These are phyloP conservation scores for Campoletis raptor DNA, from an alignment of 2,888 invertebrate genomes.

Conservation along the genomic window DNA sequence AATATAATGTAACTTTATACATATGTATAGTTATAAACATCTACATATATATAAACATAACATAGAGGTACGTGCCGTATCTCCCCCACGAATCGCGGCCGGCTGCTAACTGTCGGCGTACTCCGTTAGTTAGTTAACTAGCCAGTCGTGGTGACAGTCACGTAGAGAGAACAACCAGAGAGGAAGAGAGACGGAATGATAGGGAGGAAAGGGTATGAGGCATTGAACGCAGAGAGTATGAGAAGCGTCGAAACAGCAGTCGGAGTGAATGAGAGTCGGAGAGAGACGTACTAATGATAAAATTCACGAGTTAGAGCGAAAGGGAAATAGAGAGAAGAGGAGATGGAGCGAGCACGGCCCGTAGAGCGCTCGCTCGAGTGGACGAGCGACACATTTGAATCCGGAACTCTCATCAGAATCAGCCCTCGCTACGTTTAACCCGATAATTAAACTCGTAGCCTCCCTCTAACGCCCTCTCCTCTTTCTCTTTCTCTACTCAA, in stretches of 20 bases:
- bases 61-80: conserved; percentile 82
- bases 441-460: conserved; percentile 73
- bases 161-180: conserved; percentile 74
- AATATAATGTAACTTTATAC: conserved; percentile 26
- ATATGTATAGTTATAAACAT: conserved; percentile 25
- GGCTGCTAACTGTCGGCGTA: conserved; percentile 78
- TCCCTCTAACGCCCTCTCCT: conserved; percentile 35
- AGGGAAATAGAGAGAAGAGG: conserved; percentile 17
- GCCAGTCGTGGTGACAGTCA: conserved; percentile 84
- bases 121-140: conserved; percentile 84
- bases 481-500: conserved; percentile 32
- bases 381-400: conserved; percentile 80
- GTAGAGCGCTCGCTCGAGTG: conserved; percentile 64
- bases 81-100: conserved; percentile 82
- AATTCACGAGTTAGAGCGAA: conserved; percentile 29
- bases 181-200: conserved; percentile 62
- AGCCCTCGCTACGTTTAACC: conserved; percentile 84
- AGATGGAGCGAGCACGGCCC: conserved; percentile 42
- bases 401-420: conserved; percentile 85
- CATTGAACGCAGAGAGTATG: conserved; percentile 23
- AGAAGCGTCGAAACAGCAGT: conserved; percentile 11
- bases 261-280: conserved; percentile 51
- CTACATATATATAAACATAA: conserved; percentile 8
- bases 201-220: conserved; percentile 25
- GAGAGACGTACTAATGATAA: conserved; percentile 57